phyloP scores from a whole-genome alignment of 1,140 invertebrate species.

The Danaus plexippus region DNA sequence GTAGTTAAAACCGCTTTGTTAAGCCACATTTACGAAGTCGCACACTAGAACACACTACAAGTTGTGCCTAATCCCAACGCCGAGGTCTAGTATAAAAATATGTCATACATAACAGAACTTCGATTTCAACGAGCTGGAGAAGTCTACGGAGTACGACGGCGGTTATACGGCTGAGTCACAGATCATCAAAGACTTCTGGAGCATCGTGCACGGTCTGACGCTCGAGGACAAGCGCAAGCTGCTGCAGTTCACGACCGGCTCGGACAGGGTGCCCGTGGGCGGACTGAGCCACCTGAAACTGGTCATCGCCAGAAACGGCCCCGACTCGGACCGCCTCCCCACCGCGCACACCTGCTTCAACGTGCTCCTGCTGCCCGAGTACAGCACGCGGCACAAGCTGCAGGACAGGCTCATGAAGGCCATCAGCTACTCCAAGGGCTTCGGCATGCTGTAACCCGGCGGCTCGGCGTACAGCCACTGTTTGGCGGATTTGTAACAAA shows the following conservation, averaged over 20 bases:
- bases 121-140: conserved; percentile 91
- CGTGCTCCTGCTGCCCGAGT: conserved; percentile 92
- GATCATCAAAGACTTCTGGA: conserved; percentile 94
- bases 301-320: conserved; percentile 83
- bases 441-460: conserved; percentile 82
- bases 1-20: too few species aligned
- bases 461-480: conserved; percentile 34
- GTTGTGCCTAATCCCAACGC: too few species aligned
- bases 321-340: conserved; percentile 84
- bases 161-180: conserved; percentile 89
- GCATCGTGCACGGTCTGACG: conserved; percentile 89
- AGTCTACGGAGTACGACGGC: conserved; percentile 93
- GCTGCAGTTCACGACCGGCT: conserved; percentile 94
- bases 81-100: background rate
- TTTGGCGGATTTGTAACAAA: conserved; percentile 36
- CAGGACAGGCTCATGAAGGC: conserved; percentile 91
- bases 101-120: conserved; percentile 73
- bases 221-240: conserved; percentile 91
- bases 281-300: conserved; percentile 92
- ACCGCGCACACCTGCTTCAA: conserved; percentile 97
- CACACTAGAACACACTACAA: too few species aligned
- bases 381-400: conserved; percentile 86
- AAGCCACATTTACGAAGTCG: too few species aligned
- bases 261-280: conserved; percentile 93
- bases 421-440: conserved; percentile 90